Evolutionary conservation across 2,113 vertebrate genomes (phyloP).

Genomic region (Urocolius indicus): DNA sequence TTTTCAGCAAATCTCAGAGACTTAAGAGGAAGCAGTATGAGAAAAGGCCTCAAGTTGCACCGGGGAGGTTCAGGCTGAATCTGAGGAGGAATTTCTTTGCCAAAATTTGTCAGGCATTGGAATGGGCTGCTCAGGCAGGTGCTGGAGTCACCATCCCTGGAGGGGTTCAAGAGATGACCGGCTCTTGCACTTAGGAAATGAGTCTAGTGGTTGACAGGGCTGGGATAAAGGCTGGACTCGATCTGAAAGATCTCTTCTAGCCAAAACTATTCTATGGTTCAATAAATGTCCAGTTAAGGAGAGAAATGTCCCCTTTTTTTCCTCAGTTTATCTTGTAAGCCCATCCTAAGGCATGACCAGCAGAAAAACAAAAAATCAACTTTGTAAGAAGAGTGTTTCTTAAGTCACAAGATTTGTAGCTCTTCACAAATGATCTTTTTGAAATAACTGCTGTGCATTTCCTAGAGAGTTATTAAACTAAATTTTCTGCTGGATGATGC

Average conservation of each 20-base stretch:
- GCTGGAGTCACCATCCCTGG: too few species aligned
- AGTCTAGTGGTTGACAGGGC: too few species aligned
- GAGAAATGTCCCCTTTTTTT: not conserved
- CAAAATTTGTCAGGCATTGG: too few species aligned
- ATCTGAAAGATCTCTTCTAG: too few species aligned
- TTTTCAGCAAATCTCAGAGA: not conserved
- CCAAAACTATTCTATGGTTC: too few species aligned
- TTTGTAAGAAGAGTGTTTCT: not conserved
- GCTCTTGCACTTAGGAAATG: too few species aligned
- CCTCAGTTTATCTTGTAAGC: not conserved
- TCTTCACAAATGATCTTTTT: not conserved
- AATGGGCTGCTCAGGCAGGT: too few species aligned
- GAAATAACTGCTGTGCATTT: not conserved
- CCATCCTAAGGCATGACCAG: accelerated
- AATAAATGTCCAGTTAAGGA: not conserved
- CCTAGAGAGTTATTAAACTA: not conserved
- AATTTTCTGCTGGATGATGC: constrained; percentile 22
- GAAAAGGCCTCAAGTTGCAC: too few species aligned
- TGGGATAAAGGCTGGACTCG: too few species aligned
- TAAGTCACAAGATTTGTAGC: not conserved
- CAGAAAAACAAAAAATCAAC: not conserved
- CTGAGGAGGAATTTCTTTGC: too few species aligned
- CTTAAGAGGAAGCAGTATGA: not conserved
- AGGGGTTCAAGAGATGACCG: too few species aligned
- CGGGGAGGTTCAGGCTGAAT: too few species aligned